Conservation (phyloP, 2,797 vertebrate species). For the Lepus townsendii region DNA sequence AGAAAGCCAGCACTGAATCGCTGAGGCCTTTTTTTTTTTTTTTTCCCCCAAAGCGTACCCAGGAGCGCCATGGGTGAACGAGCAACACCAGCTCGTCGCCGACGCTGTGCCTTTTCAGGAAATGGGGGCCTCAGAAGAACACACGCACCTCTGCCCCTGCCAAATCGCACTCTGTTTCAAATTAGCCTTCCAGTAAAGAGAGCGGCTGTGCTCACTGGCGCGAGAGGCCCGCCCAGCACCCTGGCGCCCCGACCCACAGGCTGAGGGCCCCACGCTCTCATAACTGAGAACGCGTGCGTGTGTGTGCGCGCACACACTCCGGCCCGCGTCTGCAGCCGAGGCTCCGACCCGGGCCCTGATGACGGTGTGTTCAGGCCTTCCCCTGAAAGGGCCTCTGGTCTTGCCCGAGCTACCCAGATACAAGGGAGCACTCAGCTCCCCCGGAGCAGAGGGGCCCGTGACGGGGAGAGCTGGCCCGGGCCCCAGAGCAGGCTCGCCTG, state of each 20-base stretch:
- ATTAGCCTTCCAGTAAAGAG: constrained; percentile 73
- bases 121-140: constrained; percentile 63
- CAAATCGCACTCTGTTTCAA: constrained; percentile 74
- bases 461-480: constrained; percentile 73
- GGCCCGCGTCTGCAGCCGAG: constrained; percentile 21
- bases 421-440: constrained; percentile 71
- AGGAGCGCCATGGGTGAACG: background rate
- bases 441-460: constrained; percentile 77
- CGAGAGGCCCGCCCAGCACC: background rate
- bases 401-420: constrained; percentile 71
- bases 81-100: background rate
- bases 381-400: constrained; percentile 79
- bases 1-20: constrained; percentile 35
- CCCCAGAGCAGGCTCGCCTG: constrained; percentile 58
- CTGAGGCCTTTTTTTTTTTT: background rate
- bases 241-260: background rate
- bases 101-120: constrained; percentile 63
- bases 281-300: constrained; percentile 4
- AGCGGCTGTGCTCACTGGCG: background rate
- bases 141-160: constrained; percentile 49
- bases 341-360: constrained; percentile 28
- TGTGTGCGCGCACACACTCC: background rate
- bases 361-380: constrained; percentile 5
- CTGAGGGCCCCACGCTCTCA: background rate
- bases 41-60: background rate